A percentile compares a stretch with the other conserved stretches of the same genome.
These are phyloP conservation scores for Trachemys scripta DNA, from an alignment of 2,113 vertebrate genomes.

Conservation along the genomic window DNA sequence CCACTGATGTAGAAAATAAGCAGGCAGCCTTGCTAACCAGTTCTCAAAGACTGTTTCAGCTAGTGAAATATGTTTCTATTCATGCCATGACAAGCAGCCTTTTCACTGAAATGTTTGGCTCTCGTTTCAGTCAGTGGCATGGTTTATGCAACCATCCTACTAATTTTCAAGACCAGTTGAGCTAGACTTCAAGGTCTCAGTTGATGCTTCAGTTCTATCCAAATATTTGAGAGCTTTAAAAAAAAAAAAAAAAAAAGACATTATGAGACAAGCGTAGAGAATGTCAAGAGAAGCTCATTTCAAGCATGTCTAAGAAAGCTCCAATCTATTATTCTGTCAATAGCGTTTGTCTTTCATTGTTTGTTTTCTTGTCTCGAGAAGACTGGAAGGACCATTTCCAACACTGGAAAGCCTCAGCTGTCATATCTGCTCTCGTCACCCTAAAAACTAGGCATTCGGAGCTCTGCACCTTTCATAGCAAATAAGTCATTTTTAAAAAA, in stretches of 20 bases:
- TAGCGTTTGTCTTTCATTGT: constrained; percentile 66
- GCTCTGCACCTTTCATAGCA: constrained; percentile 61
- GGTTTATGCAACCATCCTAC: fast-evolving
- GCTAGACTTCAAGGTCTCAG: constrained; percentile 26
- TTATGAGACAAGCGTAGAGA: constrained; percentile 53
- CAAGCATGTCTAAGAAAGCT: constrained; percentile 53
- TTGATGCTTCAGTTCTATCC: constrained; percentile 40
- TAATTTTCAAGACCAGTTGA: background rate
- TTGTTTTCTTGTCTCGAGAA: constrained; percentile 47
- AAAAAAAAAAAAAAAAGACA: constrained; percentile 36
- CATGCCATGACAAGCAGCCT: background rate
- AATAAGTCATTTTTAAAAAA: constrained; percentile 55
- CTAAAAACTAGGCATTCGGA: constrained; percentile 25
- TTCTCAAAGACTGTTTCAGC: background rate
- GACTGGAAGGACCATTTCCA: constrained; percentile 51
- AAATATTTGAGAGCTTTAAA: background rate
- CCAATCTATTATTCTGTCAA: constrained; percentile 57
- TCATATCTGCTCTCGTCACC: constrained; percentile 61
- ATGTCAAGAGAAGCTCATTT: constrained; percentile 57
- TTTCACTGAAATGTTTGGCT: background rate
- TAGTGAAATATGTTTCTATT: background rate
- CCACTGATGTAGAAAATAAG: background rate
- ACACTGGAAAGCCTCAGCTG: constrained; percentile 52
- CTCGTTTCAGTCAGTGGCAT: background rate
- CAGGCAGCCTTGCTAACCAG: background rate